Percentiles rank a stretch among this genome's conserved stretches.
phyloP scores from a whole-genome alignment of 2,797 vertebrate species.

The Uromys caudimaculatus region DNA sequence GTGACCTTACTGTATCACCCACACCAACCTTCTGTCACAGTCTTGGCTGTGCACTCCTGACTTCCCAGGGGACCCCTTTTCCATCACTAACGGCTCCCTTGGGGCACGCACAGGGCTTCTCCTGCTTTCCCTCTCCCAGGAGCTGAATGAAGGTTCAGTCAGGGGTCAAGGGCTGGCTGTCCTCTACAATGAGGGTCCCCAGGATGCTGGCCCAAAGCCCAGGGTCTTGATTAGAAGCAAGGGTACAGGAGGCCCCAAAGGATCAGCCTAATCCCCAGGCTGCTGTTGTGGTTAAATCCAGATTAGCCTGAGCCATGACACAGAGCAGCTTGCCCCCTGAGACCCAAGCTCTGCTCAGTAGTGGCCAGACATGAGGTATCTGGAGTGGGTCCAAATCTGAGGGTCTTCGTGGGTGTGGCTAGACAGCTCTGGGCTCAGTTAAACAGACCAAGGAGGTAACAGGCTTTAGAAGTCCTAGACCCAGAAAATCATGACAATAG shows the following conservation, averaged over 20 bases:
- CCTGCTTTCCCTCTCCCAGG: not conserved
- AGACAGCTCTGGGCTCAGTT: not conserved
- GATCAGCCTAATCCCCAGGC: constrained; percentile 65
- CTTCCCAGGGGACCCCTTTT: no score
- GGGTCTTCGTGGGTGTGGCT: not conserved
- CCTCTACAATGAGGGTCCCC: not conserved
- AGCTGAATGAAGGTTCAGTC: not conserved
- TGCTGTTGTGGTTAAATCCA: constrained; percentile 69
- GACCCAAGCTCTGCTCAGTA: not conserved
- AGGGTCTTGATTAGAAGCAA: not conserved
- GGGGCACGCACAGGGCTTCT: constrained; percentile 4
- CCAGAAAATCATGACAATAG: not conserved
- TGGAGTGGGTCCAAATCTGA: not conserved
- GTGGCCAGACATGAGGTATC: not conserved
- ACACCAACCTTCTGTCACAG: not conserved
- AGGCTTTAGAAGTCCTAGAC: not conserved
- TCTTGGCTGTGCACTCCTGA: not conserved
- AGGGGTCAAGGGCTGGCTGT: not conserved
- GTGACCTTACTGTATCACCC: not conserved
- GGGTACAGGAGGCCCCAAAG: rapidly evolving
- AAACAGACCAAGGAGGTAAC: not conserved
- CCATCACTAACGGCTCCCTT: not conserved
- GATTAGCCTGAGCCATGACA: constrained; percentile 66
- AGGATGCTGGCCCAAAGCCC: not conserved
- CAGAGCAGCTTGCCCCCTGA: not conserved